Evolutionary conservation across 35 echinoderm and acorn worm species (phyloP), one percentile per base, ranked within the genome.

Genomic region (Patiria miniata): DNA sequence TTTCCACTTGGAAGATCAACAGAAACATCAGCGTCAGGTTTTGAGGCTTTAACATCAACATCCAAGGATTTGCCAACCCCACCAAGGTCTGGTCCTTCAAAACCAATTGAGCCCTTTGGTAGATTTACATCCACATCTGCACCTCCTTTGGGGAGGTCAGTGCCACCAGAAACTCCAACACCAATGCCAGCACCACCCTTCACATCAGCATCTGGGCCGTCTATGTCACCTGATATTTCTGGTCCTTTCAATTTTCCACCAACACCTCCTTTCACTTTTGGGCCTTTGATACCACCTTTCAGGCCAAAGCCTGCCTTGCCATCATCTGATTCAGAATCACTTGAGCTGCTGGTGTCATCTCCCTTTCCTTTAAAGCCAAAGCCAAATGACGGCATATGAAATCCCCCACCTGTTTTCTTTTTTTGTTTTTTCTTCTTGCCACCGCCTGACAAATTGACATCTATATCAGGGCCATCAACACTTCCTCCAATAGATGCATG

Each of bases 391-490:
- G 89, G 89, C 12, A 89, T 34, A 9, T 79, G 68, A 80, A 91
- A 44, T 36, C 93, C 93, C 39, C 86, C 33, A 51, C 86, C 33
- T 83, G 22, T 34, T n/a, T 58, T 83, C 81, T 83, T 83, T 83
- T 83, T 83, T 10, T 51, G 53, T 2, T 39, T 86, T 51, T 94
- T 94, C 68, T 86, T 61, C 82, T 94, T 90, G 38, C 86, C 91
- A 51, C 55, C 77, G 39, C 87, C 18, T 77, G 23, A 68, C n/a
- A n/a, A n/a, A n/a, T n/a, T n/a, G n/a, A n/a, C n/a, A n/a, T n/a
- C n/a, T n/a, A n/a, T n/a, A n/a, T n/a, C n/a, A n/a, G n/a, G n/a
- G n/a, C n/a, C 77, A 18, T 68, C 61, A 77, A 77, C 61, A 81
- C 81, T 80, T 0, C 52, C 84, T 36, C 53, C 81, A 23, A 69